These are phyloP conservation scores for Heliconius aoede DNA, from an alignment of 2,888 invertebrate species.

Conservation along the genomic window DNA sequence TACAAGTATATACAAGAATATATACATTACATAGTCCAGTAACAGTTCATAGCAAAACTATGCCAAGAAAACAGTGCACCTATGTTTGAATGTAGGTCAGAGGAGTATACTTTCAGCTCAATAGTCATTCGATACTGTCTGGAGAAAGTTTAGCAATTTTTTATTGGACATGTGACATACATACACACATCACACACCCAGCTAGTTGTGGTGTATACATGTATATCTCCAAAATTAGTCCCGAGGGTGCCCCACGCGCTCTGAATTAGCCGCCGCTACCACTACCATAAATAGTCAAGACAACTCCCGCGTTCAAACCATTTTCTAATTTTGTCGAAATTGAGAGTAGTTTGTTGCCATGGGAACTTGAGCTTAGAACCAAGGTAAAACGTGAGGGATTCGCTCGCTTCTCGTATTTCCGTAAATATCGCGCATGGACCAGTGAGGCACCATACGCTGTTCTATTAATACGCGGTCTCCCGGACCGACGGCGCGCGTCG, in stretches of 20 bases:
- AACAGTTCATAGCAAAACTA: constrained; percentile 17
- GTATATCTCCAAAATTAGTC: constrained; percentile 57
- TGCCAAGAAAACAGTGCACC: constrained; percentile 54
- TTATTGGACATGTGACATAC: constrained; percentile 12
- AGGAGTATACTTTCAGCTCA: constrained; percentile 37
- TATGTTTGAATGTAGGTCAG: constrained; percentile 68
- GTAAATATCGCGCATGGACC: constrained; percentile 58
- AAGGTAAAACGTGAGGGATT: constrained; percentile 54
- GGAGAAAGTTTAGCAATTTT: constrained; percentile 39
- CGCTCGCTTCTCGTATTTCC: constrained; percentile 57
- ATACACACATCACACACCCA: not conserved
- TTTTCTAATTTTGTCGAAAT: constrained; percentile 73
- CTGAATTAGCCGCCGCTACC: constrained; percentile 65
- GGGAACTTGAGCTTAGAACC: constrained; percentile 52
- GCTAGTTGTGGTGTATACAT: constrained; percentile 11
- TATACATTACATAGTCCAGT: not conserved
- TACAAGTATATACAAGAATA: not conserved
- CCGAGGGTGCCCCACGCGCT: constrained; percentile 65
- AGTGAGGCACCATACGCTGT: constrained; percentile 42
- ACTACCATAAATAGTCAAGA: constrained; percentile 82
- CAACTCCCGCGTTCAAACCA: constrained; percentile 68
- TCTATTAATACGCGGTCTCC: constrained; percentile 52
- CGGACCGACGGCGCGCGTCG: constrained; percentile 43
- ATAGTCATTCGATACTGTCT: constrained; percentile 26
- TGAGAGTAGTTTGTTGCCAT: constrained; percentile 49